phyloP scores from a whole-genome alignment of 2,797 vertebrate genomes.

The Halcyon smyrnensis region DNA sequence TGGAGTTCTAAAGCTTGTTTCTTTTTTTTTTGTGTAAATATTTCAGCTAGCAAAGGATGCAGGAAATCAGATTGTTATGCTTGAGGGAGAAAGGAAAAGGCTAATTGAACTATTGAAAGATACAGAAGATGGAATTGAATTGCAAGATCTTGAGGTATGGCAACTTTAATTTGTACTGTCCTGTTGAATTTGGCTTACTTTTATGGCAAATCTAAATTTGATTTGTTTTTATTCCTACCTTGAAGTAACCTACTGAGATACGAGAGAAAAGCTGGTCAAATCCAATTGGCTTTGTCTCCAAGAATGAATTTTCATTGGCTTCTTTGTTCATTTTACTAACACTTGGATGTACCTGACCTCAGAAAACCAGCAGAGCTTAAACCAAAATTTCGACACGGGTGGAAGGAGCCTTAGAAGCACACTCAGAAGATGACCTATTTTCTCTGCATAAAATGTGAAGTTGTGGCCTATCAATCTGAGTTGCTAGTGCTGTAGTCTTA shows the following conservation, averaged over 20 bases:
- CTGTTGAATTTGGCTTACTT: neutral
- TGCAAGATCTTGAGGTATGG: slow-evolving; percentile 81
- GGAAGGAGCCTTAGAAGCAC: neutral
- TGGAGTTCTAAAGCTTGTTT: neutral
- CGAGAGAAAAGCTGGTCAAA: neutral
- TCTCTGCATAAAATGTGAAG: neutral
- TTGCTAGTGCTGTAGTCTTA: neutral
- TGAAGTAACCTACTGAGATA: neutral
- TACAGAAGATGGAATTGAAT: slow-evolving; percentile 76
- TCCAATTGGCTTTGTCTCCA: neutral
- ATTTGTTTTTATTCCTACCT: neutral
- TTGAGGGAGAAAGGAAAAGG: slow-evolving; percentile 83
- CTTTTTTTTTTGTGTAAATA: slow-evolving; percentile 37
- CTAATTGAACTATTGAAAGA: slow-evolving; percentile 86
- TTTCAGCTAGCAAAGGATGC: slow-evolving; percentile 84
- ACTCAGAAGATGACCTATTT: neutral
- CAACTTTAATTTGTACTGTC: neutral
- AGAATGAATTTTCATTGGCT: neutral
- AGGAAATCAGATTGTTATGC: slow-evolving; percentile 80
- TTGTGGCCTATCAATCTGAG: neutral
- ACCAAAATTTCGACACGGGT: neutral
- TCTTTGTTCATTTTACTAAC: neutral
- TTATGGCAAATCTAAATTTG: neutral
- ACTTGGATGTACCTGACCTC: neutral
- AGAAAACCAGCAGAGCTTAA: neutral